Base-by-base conservation (phyloP, 1,140 invertebrate genomes). In the Aphaenogaster floridana region DNA sequence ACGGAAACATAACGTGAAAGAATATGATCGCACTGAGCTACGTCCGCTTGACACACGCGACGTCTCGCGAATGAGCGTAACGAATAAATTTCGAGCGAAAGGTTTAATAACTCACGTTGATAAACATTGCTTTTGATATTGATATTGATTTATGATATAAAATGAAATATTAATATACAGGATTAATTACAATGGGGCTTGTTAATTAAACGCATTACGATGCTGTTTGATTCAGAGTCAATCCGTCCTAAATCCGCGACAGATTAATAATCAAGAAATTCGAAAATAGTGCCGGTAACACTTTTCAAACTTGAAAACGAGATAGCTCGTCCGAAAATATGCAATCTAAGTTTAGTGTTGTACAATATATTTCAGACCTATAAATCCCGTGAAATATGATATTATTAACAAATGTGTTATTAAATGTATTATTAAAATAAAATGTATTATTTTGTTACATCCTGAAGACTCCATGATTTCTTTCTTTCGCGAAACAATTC, bases 151-250 rank as follows among this genome's bases (percentile, higher is more conserved):
- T 61, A 13, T 4, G 28, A 34, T 28, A 28, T 61, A 11, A 21
- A 28, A 61, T 34, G 21, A 61, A 61, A 61, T 61, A 61, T 61
- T 61, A 61, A 61, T 61, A 61, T 34, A 34, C 3, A 61, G 28
- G 59, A 61, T 61, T 61, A 61, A 61, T 61, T 61, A 61, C 21
- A 28, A 61, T 21, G 57, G 57, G 9, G 28, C 59, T 61, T 34
- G 59, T 61, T 61, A 61, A 61, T 61, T 61, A 61, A 61, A 61
- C 28, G 21, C 59, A 11, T 61, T 61, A 13, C 21, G 59, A 61
- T 61, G 21, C 11, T 34, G 59, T 11, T 28, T 28, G 21, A 28
- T 2, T 61, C 59, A 3, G 59, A 28, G 28, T 61, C 59, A 61
- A 61, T 61, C 57, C n/a, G 9, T 59, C 59, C 59, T 61, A 0